Evolutionary conservation across 2,797 vertebrate species (phyloP).

Genomic region (Melanotaenia maccullochi): DNA sequence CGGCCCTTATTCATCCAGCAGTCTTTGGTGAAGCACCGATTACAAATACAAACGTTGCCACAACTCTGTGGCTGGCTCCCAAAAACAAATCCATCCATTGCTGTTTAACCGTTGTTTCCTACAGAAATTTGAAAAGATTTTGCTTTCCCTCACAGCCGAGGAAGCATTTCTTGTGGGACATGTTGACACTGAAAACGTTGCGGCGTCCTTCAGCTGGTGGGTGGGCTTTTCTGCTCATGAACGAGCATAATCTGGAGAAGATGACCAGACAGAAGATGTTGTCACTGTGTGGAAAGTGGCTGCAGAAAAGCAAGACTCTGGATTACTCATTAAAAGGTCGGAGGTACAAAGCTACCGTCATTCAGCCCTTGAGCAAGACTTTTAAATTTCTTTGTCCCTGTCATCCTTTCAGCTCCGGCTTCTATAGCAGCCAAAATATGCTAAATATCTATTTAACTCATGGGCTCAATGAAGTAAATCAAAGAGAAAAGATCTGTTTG

Average conservation of each 20-base stretch:
- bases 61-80: too few species aligned
- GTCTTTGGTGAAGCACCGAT: too few species aligned
- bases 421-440: neutral
- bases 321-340: constrained; percentile 3
- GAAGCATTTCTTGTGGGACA: too few species aligned
- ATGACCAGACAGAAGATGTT: neutral
- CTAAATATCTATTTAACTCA: neutral
- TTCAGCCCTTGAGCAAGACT: neutral
- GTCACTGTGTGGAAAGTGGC: neutral
- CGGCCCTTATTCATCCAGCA: too few species aligned
- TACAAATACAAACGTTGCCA: too few species aligned
- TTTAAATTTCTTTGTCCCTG: neutral
- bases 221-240: too few species aligned
- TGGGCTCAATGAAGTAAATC: neutral
- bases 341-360: neutral
- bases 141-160: too few species aligned
- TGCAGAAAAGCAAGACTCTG: neutral
- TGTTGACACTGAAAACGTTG: too few species aligned
- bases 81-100: too few species aligned
- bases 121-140: too few species aligned
- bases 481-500: neutral
- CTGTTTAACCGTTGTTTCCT: too few species aligned
- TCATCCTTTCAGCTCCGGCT: neutral
- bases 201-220: too few species aligned
- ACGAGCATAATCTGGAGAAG: neutral